Conservation (phyloP, 1,140 invertebrate species). For the Melanaphis sacchari region DNA sequence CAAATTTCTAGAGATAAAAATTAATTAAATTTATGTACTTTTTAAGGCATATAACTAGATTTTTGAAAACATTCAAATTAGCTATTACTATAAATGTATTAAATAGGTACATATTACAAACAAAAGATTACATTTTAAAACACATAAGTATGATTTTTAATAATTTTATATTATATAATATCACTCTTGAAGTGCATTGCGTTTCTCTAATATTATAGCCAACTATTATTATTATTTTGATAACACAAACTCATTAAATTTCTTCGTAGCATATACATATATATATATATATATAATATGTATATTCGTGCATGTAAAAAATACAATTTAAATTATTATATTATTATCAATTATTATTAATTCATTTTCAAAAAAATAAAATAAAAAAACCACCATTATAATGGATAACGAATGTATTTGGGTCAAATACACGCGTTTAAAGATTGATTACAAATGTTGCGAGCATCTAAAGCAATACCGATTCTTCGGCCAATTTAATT, state of each 20-base stretch:
- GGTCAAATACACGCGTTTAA: background rate
- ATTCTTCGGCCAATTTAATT: constrained; percentile 11
- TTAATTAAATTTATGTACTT: background rate
- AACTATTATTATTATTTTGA: background rate
- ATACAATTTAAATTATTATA: background rate
- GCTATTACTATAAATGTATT: background rate
- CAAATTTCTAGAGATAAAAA: background rate
- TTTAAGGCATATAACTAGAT: background rate
- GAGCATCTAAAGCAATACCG: background rate
- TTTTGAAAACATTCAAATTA: background rate
- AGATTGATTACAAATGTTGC: constrained; percentile 11
- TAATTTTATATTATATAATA: too few relatives aligned
- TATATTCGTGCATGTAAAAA: too few relatives aligned
- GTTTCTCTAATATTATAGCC: too few relatives aligned
- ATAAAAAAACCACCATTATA: background rate
- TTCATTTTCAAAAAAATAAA: background rate
- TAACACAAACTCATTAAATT: background rate
- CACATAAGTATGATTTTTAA: background rate
- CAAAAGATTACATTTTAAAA: background rate
- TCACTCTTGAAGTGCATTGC: too few relatives aligned
- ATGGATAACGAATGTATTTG: background rate
- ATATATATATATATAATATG: too few relatives aligned
- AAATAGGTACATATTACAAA: background rate
- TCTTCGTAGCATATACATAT: background rate
- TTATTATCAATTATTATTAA: background rate